These are phyloP conservation scores for Hirtodrosophila alboralis DNA, from an alignment of 2,888 invertebrate genomes.

Conservation along the genomic window DNA sequence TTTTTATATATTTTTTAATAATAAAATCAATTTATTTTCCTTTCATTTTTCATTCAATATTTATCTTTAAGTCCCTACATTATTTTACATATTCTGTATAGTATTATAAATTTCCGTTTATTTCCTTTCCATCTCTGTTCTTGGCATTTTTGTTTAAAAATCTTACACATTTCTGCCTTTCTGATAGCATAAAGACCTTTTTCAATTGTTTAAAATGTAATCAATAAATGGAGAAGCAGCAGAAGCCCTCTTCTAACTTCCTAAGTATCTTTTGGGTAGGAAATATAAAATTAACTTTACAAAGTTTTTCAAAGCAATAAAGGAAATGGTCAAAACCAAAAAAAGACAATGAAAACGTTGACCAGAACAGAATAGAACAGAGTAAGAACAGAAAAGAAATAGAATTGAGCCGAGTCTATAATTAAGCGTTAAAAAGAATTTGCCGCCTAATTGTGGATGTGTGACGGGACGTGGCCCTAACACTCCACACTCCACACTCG, in stretches of 20 bases:
- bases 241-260: background rate
- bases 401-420: conserved; percentile 46
- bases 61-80: no score
- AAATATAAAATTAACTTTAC: conserved; percentile 66
- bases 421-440: conserved; percentile 74
- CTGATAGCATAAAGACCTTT: no score
- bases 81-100: no score
- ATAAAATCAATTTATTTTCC: no score
- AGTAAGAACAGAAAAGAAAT: conserved; percentile 5
- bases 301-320: conserved; percentile 38
- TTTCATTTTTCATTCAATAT: no score
- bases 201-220: background rate
- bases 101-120: no score
- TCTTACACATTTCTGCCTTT: no score
- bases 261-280: conserved; percentile 47
- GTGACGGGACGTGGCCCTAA: conserved; percentile 47
- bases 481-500: conserved; percentile 5
- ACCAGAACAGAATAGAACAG: conserved; percentile 17
- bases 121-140: no score
- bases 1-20: no score
- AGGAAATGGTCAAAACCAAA: conserved; percentile 67
- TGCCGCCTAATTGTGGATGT: conserved; percentile 73
- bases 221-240: conserved; percentile 25
- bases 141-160: no score
- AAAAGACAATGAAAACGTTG: conserved; percentile 57